These are phyloP conservation scores for Panopea generosa DNA, from an alignment of 2,888 invertebrate species.

Conservation along the genomic window DNA sequence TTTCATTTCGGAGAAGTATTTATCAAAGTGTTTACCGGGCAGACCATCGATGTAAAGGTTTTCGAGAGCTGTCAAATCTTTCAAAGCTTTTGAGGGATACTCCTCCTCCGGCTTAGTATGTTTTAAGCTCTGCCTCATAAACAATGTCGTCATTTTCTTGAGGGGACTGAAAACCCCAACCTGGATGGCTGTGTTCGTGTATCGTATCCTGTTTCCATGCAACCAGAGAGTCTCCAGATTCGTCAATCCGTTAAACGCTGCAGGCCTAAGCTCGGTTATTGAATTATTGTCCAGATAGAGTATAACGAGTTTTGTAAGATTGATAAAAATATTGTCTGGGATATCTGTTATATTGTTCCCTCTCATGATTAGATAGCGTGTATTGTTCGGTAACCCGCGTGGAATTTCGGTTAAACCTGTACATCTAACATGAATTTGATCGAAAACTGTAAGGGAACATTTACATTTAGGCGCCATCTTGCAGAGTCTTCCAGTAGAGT, in stretches of 20 bases:
- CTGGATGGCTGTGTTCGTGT: not conserved
- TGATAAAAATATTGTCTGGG: constrained; percentile 7
- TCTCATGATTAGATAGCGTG: no score
- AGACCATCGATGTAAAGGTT: constrained; percentile 24
- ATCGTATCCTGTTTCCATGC: constrained; percentile 5
- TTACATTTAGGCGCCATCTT: no score
- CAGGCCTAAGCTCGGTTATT: not conserved
- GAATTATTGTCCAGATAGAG: constrained; percentile 22
- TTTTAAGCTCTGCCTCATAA: constrained; percentile 2
- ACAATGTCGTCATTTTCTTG: constrained; percentile 7
- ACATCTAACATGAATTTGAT: no score
- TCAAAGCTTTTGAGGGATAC: constrained; percentile 8
- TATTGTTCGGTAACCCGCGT: no score
- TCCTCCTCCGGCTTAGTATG: not conserved
- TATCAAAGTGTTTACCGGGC: not conserved
- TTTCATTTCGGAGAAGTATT: not conserved
- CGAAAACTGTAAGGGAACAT: no score
- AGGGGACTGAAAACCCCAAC: constrained; percentile 6
- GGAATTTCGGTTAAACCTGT: no score
- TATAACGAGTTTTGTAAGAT: constrained; percentile 13
- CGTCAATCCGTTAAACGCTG: constrained; percentile 15
- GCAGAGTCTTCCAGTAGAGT: no score
- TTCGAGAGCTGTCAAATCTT: constrained; percentile 1
- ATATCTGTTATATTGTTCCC: constrained; percentile 16
- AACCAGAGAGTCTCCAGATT: constrained; percentile 22